Evolutionary conservation across 2,888 invertebrate species (phyloP).

Genomic region (Eristalis arbustorum): DNA sequence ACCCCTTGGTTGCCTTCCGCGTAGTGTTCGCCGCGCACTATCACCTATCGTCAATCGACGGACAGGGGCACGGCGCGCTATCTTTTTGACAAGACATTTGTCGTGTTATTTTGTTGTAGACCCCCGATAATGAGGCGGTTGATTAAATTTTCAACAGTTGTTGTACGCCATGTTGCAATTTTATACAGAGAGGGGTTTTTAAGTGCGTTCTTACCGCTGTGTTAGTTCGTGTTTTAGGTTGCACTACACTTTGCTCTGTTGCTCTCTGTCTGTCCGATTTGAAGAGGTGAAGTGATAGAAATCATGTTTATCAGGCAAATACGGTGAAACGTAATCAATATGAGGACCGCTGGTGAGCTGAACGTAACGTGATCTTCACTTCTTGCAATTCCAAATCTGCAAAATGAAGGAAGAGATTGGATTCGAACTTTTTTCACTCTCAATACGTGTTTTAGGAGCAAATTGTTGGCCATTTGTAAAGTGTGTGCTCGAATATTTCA

Average conservation of each 20-base stretch:
- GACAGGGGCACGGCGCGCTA: constrained; percentile 16
- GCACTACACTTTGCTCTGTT: constrained; percentile 45
- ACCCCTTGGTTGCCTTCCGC: background rate
- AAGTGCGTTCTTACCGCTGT: constrained; percentile 19
- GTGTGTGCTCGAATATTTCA: no score
- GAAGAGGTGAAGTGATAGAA: constrained; percentile 27
- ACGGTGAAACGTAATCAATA: background rate
- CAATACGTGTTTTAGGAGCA: no score
- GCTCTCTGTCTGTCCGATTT: constrained; percentile 20
- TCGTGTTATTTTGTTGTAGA: constrained; percentile 37
- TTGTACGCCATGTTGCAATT: background rate
- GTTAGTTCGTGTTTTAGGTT: constrained; percentile 24
- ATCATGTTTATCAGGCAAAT: background rate
- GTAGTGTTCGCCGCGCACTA: background rate
- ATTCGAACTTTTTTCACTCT: no score
- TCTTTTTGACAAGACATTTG: constrained; percentile 39
- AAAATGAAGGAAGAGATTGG: no score
- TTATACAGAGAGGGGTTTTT: constrained; percentile 4
- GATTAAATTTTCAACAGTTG: constrained; percentile 34
- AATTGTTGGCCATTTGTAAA: no score
- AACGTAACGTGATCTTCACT: background rate
- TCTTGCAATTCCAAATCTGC: background rate
- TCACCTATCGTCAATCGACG: background rate
- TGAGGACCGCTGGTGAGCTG: background rate
- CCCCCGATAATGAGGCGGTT: constrained; percentile 40